Conservation (phyloP, 2,888 invertebrate genomes). For the Caenorhabditis doughertyi region DNA sequence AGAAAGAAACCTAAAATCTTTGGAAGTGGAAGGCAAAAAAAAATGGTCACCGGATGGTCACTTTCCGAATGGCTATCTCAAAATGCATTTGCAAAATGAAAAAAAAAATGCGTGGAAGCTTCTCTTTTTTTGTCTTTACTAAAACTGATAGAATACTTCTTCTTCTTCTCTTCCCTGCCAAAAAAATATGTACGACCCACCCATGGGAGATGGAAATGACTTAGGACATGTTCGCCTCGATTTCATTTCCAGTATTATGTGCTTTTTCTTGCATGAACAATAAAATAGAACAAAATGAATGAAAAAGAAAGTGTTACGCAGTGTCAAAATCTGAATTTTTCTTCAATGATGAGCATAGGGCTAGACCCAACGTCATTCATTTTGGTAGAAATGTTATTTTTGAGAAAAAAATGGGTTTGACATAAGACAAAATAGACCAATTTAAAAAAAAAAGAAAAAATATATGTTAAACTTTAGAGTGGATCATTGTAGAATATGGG, state of each 20-base stretch:
- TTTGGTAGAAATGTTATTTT: not conserved
- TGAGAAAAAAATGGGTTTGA: not conserved
- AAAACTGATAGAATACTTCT: slow-evolving; percentile 48
- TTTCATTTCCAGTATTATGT: slow-evolving; percentile 34
- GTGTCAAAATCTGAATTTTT: not conserved
- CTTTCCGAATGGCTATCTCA: slow-evolving; percentile 46
- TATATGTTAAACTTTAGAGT: too few relatives aligned
- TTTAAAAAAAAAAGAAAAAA: too few relatives aligned
- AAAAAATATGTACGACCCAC: slow-evolving; percentile 32
- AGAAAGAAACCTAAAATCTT: not conserved
- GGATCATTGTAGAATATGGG: too few relatives aligned
- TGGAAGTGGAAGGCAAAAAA: not conserved
- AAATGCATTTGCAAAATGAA: slow-evolving; percentile 60
- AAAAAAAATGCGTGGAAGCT: slow-evolving; percentile 27
- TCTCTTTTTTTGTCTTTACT: slow-evolving; percentile 8
- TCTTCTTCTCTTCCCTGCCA: slow-evolving; percentile 17
- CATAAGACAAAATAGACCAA: not conserved
- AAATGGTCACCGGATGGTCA: slow-evolving; percentile 49
- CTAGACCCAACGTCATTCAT: not conserved
- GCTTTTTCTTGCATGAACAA: slow-evolving; percentile 11
- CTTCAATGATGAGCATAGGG: not conserved
- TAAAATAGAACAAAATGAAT: not conserved
- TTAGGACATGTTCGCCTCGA: slow-evolving; percentile 52
- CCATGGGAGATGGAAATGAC: slow-evolving; percentile 45
- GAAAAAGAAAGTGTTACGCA: slow-evolving; percentile 6